Conservation (phyloP, 35 echinoderm and acorn worm species). For the Holothuria glaberrima region DNA sequence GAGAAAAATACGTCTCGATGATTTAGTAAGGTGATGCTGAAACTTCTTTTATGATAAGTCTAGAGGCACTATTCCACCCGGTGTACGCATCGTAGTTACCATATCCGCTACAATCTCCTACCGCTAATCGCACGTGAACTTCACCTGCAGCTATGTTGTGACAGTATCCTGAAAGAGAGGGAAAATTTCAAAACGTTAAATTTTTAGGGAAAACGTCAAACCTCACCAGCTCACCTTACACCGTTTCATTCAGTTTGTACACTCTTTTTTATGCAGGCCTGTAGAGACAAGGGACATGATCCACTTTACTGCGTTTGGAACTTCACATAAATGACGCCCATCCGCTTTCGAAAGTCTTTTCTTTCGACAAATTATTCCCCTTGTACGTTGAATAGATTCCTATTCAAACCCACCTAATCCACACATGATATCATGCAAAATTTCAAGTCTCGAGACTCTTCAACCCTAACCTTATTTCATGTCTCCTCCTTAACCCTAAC, state of each 20-base stretch:
- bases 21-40: constrained; percentile 68
- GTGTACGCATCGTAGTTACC: constrained; percentile 75
- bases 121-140: constrained; percentile 58
- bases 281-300: no score
- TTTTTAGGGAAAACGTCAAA: constrained; percentile 11
- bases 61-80: constrained; percentile 83
- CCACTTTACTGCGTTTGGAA: constrained; percentile 67
- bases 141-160: constrained; percentile 64
- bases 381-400: no score
- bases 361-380: constrained; percentile 77
- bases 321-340: constrained; percentile 58
- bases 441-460: no score
- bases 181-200: not conserved
- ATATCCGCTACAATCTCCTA: constrained; percentile 77
- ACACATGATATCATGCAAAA: no score
- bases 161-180: constrained; percentile 68
- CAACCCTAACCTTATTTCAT: no score
- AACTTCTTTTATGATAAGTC: constrained; percentile 83
- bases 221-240: no score
- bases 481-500: no score
- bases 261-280: no score
- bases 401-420: no score
- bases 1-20: not conserved
- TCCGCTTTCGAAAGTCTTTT: constrained; percentile 75
- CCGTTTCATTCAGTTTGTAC: no score